These are phyloP conservation scores for Diarsia brunnea DNA, from an alignment of 2,888 invertebrate species.

Conservation along the genomic window DNA sequence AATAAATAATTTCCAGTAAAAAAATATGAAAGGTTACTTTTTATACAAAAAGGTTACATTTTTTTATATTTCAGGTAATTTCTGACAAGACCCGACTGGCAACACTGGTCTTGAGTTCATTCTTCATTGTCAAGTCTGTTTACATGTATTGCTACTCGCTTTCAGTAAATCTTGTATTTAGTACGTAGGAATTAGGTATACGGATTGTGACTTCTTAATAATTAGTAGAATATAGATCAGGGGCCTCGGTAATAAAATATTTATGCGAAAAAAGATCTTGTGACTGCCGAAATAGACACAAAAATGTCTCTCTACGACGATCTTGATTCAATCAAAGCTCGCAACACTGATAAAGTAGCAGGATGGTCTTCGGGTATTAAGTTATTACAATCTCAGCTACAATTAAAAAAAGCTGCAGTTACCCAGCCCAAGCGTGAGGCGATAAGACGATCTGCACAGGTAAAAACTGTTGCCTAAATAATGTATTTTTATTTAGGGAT, in stretches of 20 bases:
- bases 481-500: neutral
- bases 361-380: conserved; percentile 98
- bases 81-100: too few species aligned
- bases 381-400: conserved; percentile 97
- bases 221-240: neutral
- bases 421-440: conserved; percentile 95
- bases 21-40: too few species aligned
- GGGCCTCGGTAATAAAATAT: neutral
- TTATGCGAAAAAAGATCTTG: conserved; percentile 1
- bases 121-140: too few species aligned
- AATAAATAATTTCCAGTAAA: too few species aligned
- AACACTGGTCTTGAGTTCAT: too few species aligned
- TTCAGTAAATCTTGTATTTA: neutral
- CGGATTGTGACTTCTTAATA: neutral
- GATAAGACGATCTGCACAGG: conserved; percentile 92
- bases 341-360: conserved; percentile 95
- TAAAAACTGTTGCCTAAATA: conserved; percentile 64
- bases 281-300: conserved; percentile 26
- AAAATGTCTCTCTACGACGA: conserved; percentile 97
- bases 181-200: neutral
- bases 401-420: conserved; percentile 96
- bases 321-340: conserved; percentile 95
- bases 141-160: neutral
- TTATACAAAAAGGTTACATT: too few species aligned
- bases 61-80: too few species aligned